phyloP scores from a whole-genome alignment of 2,888 invertebrate genomes.

The Apamea crenata region DNA sequence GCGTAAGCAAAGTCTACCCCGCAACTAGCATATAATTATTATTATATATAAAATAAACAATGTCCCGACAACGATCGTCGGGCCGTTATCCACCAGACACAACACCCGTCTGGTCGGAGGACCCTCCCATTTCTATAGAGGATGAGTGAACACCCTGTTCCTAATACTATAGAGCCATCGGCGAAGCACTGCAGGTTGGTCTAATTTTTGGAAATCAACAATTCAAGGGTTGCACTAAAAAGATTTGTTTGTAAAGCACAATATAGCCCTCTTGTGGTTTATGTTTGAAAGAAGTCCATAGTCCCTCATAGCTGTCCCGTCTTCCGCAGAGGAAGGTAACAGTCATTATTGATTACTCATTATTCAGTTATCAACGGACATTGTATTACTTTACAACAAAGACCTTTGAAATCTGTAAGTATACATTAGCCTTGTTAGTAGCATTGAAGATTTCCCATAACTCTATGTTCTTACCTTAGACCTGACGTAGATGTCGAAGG shows the following conservation, averaged over 20 bases:
- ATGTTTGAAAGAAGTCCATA: background rate
- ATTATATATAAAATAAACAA: too few species aligned
- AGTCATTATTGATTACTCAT: background rate
- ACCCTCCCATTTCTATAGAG: too few species aligned
- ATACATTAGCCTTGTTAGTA: background rate
- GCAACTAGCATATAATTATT: too few species aligned
- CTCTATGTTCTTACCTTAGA: conserved; percentile 80
- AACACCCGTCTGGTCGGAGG: too few species aligned
- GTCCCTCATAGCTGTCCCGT: background rate
- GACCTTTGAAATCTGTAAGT: background rate
- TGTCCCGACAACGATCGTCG: too few species aligned
- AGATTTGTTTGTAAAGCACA: background rate
- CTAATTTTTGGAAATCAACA: background rate
- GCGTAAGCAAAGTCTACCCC: too few species aligned
- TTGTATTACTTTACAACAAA: background rate
- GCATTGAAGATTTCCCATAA: background rate
- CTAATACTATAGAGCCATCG: too few species aligned
- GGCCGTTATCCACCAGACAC: too few species aligned
- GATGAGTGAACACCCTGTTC: too few species aligned
- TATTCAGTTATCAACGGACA: background rate
- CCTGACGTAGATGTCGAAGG: conserved; percentile 94
- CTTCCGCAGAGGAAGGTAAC: background rate
- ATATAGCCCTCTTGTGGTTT: background rate
- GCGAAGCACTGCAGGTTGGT: background rate
- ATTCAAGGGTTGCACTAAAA: background rate